phyloP scores from a whole-genome alignment of 2,113 vertebrate genomes.

The Falcunculus frontatus region DNA sequence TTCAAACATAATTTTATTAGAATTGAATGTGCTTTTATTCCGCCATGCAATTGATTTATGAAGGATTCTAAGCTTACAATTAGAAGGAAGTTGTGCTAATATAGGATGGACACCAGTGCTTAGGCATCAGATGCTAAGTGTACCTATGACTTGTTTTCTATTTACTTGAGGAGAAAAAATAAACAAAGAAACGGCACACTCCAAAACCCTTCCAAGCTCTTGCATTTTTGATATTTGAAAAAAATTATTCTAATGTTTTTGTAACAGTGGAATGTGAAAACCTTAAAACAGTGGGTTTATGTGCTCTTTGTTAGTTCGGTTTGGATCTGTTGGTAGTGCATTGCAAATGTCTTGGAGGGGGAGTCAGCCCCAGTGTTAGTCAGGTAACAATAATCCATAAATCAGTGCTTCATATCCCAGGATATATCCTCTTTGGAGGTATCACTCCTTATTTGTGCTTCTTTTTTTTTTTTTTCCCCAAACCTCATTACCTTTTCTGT shows the following conservation, averaged over 20 bases:
- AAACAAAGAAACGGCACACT: neutral
- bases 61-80: neutral
- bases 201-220: neutral
- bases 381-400: neutral
- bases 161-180: neutral
- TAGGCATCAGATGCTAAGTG: neutral
- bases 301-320: neutral
- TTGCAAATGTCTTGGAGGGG: neutral
- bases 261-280: neutral
- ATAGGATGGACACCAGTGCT: neutral
- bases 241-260: neutral
- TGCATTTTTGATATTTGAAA: neutral
- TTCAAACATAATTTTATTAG: neutral
- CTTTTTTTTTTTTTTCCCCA: fast-evolving
- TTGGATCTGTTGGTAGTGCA: neutral
- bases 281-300: neutral
- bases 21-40: neutral
- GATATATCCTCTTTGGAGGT: neutral
- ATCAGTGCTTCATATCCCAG: neutral
- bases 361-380: neutral
- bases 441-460: neutral
- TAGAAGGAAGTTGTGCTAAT: neutral
- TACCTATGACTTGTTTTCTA: neutral
- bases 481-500: neutral
- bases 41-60: neutral